Conservation (phyloP, 2,113 vertebrate genomes). For the Platysteira castanea region DNA sequence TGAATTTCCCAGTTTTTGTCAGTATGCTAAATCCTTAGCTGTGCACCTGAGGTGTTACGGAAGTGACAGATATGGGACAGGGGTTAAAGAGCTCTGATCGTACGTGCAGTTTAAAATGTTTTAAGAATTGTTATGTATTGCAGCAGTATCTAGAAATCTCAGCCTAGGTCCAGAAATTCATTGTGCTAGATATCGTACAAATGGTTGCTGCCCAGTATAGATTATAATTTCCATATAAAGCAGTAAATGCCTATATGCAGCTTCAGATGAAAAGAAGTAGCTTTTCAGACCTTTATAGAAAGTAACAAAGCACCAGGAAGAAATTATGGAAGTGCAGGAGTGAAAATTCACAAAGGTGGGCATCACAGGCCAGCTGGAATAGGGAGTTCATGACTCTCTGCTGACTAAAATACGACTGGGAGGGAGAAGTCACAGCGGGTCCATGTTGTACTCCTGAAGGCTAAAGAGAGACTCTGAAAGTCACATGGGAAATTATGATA, state of each 20-base stretch:
- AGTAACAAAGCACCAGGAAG: not conserved
- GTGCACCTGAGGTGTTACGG: not conserved
- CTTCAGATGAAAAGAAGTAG: not conserved
- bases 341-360: not conserved
- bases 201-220: not conserved
- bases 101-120: not conserved
- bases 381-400: not conserved
- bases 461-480: not conserved
- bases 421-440: not conserved
- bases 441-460: not conserved
- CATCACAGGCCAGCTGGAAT: not conserved
- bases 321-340: not conserved
- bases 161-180: not conserved
- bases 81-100: not conserved
- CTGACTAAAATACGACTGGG: fast-evolving
- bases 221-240: not conserved
- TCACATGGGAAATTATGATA: not conserved
- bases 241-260: not conserved
- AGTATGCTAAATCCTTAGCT: too few species aligned
- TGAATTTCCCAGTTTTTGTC: not conserved
- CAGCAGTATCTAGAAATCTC: not conserved
- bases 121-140: not conserved
- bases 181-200: not conserved
- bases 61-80: too few species aligned
- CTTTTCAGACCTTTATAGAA: not conserved